Conservation (phyloP, 2,888 invertebrate genomes). For the Willowsia nigromaculata region DNA sequence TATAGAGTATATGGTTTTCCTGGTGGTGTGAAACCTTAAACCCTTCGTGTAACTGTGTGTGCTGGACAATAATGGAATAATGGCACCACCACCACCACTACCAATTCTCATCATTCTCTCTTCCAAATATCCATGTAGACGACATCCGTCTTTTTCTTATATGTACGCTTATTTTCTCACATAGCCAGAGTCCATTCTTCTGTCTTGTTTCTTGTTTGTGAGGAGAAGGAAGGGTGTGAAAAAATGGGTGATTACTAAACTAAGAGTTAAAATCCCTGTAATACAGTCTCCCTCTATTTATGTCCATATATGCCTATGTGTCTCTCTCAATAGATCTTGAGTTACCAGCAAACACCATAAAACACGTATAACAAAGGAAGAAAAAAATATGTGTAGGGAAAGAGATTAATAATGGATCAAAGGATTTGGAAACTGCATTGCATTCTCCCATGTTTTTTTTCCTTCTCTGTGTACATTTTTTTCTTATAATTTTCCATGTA, state of each 20-base stretch:
- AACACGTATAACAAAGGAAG: slow-evolving; percentile 16
- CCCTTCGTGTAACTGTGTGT: not conserved
- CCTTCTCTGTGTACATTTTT: slow-evolving; percentile 5
- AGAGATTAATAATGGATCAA: slow-evolving; percentile 70
- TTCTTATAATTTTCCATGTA: not conserved
- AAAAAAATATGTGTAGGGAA: slow-evolving; percentile 34
- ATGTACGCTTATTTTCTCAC: not conserved
- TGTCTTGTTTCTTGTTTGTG: slow-evolving; percentile 41
- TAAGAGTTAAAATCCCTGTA: slow-evolving; percentile 64
- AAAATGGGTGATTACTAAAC: slow-evolving; percentile 61
- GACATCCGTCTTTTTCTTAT: slow-evolving; percentile 2
- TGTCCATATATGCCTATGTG: slow-evolving; percentile 21
- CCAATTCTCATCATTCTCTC: slow-evolving; percentile 5
- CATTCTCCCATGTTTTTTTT: slow-evolving; percentile 24
- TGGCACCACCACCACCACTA: slow-evolving; percentile 19
- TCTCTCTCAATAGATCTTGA: slow-evolving; percentile 52
- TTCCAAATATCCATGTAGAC: not conserved
- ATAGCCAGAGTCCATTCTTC: slow-evolving; percentile 19
- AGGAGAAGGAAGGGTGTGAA: slow-evolving; percentile 39
- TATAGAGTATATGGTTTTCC: not conserved
- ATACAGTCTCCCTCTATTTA: slow-evolving; percentile 34
- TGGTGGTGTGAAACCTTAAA: slow-evolving; percentile 31
- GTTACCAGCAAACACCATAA: slow-evolving; percentile 53
- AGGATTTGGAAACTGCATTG: slow-evolving; percentile 69
- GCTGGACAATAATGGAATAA: slow-evolving; percentile 20